Percentiles rank a stretch among this genome's conserved stretches.
These are phyloP conservation scores for Murina feae DNA, from an alignment of 2,113 vertebrate species.

Conservation along the genomic window DNA sequence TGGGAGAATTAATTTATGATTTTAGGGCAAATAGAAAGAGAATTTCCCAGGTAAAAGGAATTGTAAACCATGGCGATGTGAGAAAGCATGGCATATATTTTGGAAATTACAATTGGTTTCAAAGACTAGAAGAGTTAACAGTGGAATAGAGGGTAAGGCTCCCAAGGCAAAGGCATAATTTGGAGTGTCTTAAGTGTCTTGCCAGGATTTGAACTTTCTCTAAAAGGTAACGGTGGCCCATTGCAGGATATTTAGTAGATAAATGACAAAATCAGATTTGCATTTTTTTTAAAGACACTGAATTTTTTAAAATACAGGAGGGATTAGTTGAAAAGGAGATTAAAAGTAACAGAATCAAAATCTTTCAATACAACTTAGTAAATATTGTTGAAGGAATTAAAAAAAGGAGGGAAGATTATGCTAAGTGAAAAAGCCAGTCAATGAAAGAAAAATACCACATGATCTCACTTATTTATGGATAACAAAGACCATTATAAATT, in stretches of 20 bases:
- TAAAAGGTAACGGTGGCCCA: background rate
- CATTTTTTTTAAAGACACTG: background rate
- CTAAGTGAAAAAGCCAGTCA: no score
- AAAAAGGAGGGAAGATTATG: background rate
- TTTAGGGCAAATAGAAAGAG: background rate
- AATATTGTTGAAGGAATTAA: background rate
- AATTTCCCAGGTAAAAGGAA: background rate
- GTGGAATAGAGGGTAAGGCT: background rate
- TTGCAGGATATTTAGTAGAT: background rate
- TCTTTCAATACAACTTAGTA: background rate
- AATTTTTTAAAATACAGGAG: background rate
- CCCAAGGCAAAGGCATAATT: background rate
- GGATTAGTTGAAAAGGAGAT: background rate
- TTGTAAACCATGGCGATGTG: background rate
- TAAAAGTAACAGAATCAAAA: slow-evolving; percentile 18
- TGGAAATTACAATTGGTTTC: background rate
- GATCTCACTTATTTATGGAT: no score
- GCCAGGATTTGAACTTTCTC: background rate
- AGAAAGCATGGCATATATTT: background rate
- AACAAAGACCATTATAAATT: no score
- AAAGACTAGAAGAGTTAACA: background rate
- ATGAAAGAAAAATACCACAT: no score
- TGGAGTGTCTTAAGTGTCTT: background rate
- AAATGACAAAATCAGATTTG: background rate
- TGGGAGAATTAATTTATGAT: background rate